Evolutionary conservation across 2,888 invertebrate species (phyloP).

Genomic region (Phorcus lineatus): DNA sequence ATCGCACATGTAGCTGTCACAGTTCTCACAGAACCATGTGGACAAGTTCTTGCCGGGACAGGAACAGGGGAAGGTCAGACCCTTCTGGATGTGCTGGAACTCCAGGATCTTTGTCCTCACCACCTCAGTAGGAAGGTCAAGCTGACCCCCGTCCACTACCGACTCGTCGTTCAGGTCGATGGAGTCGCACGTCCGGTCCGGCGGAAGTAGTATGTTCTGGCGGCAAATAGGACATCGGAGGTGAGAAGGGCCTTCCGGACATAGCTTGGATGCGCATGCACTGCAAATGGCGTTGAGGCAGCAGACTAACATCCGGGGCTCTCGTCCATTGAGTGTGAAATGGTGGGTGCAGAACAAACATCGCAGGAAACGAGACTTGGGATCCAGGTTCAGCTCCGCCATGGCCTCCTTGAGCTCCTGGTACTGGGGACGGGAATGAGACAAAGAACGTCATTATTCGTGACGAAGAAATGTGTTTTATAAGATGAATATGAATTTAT

Average conservation of each 20-base stretch:
- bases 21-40: constrained; percentile 17
- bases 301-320: constrained; percentile 2
- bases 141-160: background rate
- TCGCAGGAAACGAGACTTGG: background rate
- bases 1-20: background rate
- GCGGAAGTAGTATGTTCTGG: background rate
- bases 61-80: background rate
- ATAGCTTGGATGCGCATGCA: constrained; percentile 5
- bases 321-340: background rate
- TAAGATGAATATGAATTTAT: too few relatives aligned
- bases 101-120: background rate
- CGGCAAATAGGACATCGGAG: constrained; percentile 6
- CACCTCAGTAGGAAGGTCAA: background rate
- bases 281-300: constrained; percentile 16
- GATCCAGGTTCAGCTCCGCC: background rate
- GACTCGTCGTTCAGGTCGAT: background rate
- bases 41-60: background rate
- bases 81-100: constrained; percentile 5
- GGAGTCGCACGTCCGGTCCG: background rate
- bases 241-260: background rate
- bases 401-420: constrained; percentile 3
- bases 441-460: too few relatives aligned
- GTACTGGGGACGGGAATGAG: background rate
- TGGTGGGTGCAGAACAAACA: constrained; percentile 18
- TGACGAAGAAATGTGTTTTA: too few relatives aligned